These are phyloP conservation scores for Labia minor DNA, from an alignment of 2,888 invertebrate genomes.

Conservation along the genomic window DNA sequence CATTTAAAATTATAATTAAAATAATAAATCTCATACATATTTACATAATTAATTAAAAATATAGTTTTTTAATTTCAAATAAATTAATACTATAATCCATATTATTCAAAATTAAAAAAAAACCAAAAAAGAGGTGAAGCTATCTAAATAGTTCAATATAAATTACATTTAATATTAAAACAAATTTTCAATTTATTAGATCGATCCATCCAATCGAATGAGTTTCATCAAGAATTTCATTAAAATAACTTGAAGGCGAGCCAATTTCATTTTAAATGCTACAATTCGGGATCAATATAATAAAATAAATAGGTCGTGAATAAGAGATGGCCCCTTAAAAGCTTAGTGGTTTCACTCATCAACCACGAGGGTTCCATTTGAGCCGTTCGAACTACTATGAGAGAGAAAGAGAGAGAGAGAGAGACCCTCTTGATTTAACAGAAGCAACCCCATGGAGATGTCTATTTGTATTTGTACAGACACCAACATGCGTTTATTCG, in stretches of 20 bases:
- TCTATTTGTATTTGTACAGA: too few relatives aligned
- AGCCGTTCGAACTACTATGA: not conserved
- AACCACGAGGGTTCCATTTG: slow-evolving; percentile 8
- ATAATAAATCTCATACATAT: too few relatives aligned
- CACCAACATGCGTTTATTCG: too few relatives aligned
- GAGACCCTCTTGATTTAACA: not conserved
- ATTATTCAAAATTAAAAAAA: too few relatives aligned
- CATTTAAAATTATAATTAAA: too few relatives aligned
- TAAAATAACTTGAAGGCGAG: not conserved
- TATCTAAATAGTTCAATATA: not conserved
- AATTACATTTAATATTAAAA: not conserved
- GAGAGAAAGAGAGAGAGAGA: not conserved
- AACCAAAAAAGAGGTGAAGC: not conserved
- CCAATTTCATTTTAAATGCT: not conserved
- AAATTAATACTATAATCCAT: too few relatives aligned
- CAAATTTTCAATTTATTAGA: too few relatives aligned
- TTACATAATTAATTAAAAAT: too few relatives aligned
- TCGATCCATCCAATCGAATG: too few relatives aligned
- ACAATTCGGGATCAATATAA: not conserved
- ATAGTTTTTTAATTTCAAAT: too few relatives aligned
- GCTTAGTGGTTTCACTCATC: slow-evolving; percentile 13
- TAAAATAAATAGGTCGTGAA: not conserved
- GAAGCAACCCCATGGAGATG: not conserved
- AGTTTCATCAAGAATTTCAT: too few relatives aligned
- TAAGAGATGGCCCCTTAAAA: slow-evolving; percentile 1